These are phyloP conservation scores for Karalla daura DNA, from an alignment of 2,797 vertebrate genomes.

Conservation along the genomic window DNA sequence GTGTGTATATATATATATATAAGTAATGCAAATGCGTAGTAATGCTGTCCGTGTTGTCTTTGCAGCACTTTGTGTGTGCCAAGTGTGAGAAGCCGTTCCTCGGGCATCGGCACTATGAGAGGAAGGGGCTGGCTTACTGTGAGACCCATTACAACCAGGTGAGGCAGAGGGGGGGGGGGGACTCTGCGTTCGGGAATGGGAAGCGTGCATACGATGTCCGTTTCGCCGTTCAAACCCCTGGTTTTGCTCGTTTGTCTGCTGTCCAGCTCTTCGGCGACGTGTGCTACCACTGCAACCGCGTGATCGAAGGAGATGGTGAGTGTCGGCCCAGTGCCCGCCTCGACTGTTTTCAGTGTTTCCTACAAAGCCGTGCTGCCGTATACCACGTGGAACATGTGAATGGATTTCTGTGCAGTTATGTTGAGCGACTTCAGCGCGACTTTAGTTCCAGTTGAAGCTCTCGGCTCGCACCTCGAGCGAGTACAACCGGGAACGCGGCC, in stretches of 20 bases:
- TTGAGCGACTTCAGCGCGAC: no score
- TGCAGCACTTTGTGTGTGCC: slow-evolving; percentile 86
- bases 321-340: slow-evolving; percentile 26
- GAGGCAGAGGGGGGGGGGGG: no score
- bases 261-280: slow-evolving; percentile 96
- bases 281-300: slow-evolving; percentile 98
- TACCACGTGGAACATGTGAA: no score
- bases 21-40: no score
- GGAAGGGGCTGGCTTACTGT: slow-evolving; percentile 97
- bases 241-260: slow-evolving; percentile 32
- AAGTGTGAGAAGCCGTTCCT: slow-evolving; percentile 97
- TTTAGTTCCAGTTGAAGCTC: no score
- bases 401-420: no score
- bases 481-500: neutral
- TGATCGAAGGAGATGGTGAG: slow-evolving; percentile 99
- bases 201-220: slow-evolving; percentile 4
- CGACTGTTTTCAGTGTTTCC: slow-evolving; percentile 1
- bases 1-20: no score
- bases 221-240: slow-evolving; percentile 6
- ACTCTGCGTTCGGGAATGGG: no score
- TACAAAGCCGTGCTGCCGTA: no score
- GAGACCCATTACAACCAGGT: slow-evolving; percentile 99
- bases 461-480: no score
- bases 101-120: slow-evolving; percentile 98
- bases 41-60: no score